Conservation (phyloP, 2,888 invertebrate species). For the Stictocephala bisonia region DNA sequence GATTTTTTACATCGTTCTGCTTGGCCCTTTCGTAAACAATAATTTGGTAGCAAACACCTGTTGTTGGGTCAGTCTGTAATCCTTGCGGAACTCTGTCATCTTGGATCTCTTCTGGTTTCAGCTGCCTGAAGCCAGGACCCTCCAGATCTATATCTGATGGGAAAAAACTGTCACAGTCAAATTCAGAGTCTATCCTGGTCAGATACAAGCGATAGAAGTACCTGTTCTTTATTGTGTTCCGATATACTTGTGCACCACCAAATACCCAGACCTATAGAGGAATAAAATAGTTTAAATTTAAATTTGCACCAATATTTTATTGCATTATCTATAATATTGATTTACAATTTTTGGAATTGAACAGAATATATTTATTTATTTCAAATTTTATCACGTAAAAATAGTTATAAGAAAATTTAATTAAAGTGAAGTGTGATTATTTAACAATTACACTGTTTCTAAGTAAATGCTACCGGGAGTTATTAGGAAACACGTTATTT, state of each 20-base stretch:
- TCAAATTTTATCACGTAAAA: too few relatives aligned
- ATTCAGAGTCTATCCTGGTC: conserved; percentile 30
- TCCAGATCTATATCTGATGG: neutral
- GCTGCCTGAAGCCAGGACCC: neutral
- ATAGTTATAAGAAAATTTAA: too few relatives aligned
- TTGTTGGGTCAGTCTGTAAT: conserved; percentile 24
- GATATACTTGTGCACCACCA: conserved; percentile 35
- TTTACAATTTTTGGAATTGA: too few relatives aligned
- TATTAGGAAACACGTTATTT: too few relatives aligned
- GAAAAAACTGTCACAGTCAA: conserved; percentile 35
- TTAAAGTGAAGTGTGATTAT: too few relatives aligned
- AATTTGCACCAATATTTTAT: too few relatives aligned
- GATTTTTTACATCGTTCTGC: too few relatives aligned
- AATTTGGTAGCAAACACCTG: neutral
- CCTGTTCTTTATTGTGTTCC: neutral
- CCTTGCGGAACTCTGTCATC: conserved; percentile 35
- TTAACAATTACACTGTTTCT: too few relatives aligned
- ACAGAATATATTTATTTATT: too few relatives aligned
- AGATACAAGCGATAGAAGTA: conserved; percentile 41
- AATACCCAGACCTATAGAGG: conserved; percentile 43
- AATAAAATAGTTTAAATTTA: too few relatives aligned
- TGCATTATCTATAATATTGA: too few relatives aligned
- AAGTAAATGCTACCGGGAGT: too few relatives aligned
- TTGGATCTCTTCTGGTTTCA: conserved; percentile 4
- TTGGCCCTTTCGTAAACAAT: conserved; percentile 25